Base-by-base conservation (phyloP, 2,113 vertebrate genomes). In the Syngnathus floridae region DNA sequence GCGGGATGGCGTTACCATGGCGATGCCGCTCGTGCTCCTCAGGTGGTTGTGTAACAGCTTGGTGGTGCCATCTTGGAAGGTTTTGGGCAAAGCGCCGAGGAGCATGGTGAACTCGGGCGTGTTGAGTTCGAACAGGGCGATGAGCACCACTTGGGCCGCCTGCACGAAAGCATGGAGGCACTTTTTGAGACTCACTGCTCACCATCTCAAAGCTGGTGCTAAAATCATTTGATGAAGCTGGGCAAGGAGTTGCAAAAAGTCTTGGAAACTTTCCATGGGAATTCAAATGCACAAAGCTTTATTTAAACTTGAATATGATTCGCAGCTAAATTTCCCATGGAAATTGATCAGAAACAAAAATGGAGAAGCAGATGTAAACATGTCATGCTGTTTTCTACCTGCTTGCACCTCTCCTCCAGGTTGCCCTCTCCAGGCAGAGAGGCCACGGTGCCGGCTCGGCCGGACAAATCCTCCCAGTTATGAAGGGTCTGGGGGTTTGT, bases 41-140 rank as follows among this genome's bases (percentile, higher is more conserved):
- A 98, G 93, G 79, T 98, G 95, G 82, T 89, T 94, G 86, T 98
- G 94, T 68, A 98, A 92, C 70, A 98, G 93, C 72, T 94, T 97
- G 78, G 94, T 98, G 84, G 95, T 94, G 72, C 95, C 94, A 74
- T 96, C 95, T 87, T 98, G 95, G 88, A 98, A 97, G 71, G 95
- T 96, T 92, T 98, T 98, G 88, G 95, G 95, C 88, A 97, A 90
- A 79, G 94, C 94, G 66, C 93, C 95, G 74, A 98, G 86, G 0
- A 98, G 83, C 95, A 96, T 98, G 77, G 93, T 94, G 90, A 98
- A 98, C 88, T 98, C 95, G 8, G 95, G 95, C 4, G 95, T 97
- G 89, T 98, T 97, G 65, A 98, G 93, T 86, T 96, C 93, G 81
- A 98, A 98, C 79, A 98, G 88, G 26, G 93, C 91, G 85, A 98